Base-by-base conservation (phyloP, 2,113 vertebrate genomes). In the Emydocephalus ijimae region DNA sequence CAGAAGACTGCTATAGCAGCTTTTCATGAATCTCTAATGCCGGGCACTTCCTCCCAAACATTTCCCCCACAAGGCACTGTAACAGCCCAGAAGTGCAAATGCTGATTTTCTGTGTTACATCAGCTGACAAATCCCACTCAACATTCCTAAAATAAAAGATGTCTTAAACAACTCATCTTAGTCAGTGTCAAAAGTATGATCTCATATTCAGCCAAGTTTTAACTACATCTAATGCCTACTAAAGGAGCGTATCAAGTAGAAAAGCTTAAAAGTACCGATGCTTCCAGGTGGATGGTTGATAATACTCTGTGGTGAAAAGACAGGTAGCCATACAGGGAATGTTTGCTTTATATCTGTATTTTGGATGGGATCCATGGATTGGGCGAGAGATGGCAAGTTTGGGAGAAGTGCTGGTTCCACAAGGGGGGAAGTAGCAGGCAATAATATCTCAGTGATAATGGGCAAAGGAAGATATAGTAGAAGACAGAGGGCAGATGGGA, bases 141-240 rank as follows among this genome's bases (percentile, higher is more conserved):
- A 85, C 94, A 90, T 94, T 91, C 88, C 88, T 93, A 93, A 97
- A 96, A 96, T 95, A 95, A 94, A 45, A 95, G 89, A 93, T 93
- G 94, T 95, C 95, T 95, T 87, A 94, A 93, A 95, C 96, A 95
- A 96, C 94, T 96, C 95, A 96, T 97, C 92, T 94, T 81, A 92
- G 86, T 95, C 87, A 92, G 93, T 94, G 90, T 74, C 93, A 96
- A 92, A 57, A 92, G 89, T 7, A 20, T 52, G n/a, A 95, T 91
- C 88, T 74, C 88, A 91, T 93, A 92, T 64, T 93, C 57, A 90
- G 14, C 6, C 18, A 15, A 81, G 39, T 93, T 91, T 95, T 50
- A 56, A 64, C 90, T 85, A 85, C 56, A 88, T 0, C 89, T 93
- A 89, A 89, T 93, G 89, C 87, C 89, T 89, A 89, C 56, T 86